A percentile compares a stretch with the other conserved stretches of the same genome.
These are phyloP conservation scores for Melanostigma gelatinosum DNA, from an alignment of 2,113 vertebrate species.

Conservation along the genomic window DNA sequence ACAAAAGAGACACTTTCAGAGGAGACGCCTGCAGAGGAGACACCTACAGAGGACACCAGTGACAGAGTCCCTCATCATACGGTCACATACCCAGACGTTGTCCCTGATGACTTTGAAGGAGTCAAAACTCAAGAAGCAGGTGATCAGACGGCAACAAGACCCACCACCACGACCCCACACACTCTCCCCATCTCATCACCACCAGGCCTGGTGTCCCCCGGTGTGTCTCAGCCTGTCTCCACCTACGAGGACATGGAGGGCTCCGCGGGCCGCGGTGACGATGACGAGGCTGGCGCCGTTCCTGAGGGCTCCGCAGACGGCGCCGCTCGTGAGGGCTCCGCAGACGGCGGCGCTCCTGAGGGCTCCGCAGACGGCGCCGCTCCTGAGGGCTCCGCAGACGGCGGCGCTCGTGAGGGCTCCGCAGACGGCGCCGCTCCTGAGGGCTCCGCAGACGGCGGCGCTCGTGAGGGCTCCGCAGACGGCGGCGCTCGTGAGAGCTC, in stretches of 20 bases:
- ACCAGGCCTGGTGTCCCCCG: not conserved
- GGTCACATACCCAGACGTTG: not conserved
- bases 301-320: slow-evolving; percentile 71
- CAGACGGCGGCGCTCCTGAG: too few species aligned
- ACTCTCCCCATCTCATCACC: not conserved
- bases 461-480: slow-evolving; percentile 71
- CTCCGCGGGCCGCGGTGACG: slow-evolving; percentile 34
- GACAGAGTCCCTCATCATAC: not conserved
- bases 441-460: slow-evolving; percentile 30
- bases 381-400: slow-evolving; percentile 57
- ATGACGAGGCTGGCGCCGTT: slow-evolving; percentile 18
- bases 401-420: slow-evolving; percentile 65
- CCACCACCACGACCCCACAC: not conserved
- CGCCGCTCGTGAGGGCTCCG: too few species aligned
- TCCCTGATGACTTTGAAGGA: not conserved
- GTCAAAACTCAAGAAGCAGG: slow-evolving; percentile 16
- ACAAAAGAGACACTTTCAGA: not conserved
- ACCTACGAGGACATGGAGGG: slow-evolving; percentile 43
- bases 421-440: slow-evolving; percentile 49
- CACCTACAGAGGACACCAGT: not conserved
- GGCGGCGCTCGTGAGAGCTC: not conserved
- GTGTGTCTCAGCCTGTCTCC: not conserved
- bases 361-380: too few species aligned
- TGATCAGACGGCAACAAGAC: slow-evolving; percentile 3
- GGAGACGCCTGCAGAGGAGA: not conserved